A percentile compares a stretch with the other conserved stretches of the same genome.
Conservation (phyloP, 2,113 vertebrate genomes). For the Calidris pugnax region DNA sequence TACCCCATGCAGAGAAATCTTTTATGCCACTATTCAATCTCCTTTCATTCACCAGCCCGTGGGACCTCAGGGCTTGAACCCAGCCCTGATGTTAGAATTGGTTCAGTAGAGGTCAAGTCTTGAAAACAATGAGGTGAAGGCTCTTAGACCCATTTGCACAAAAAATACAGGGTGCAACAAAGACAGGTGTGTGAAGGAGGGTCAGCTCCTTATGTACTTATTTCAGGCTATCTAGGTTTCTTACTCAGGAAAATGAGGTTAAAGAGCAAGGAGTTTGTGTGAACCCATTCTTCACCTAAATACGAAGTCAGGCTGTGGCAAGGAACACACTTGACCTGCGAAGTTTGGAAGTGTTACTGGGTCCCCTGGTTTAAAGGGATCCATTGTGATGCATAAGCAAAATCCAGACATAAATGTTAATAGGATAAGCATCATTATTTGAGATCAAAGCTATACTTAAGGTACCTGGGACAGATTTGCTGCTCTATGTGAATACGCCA, state of each 20-base stretch:
- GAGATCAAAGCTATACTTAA: constrained; percentile 30
- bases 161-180: background rate
- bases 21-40: background rate
- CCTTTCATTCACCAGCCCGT: background rate
- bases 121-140: background rate
- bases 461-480: constrained; percentile 1
- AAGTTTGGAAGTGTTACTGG: background rate
- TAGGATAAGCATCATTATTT: constrained; percentile 43
- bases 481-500: constrained; percentile 7
- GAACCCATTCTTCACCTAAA: too few relatives aligned
- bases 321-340: background rate
- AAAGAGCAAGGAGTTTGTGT: background rate
- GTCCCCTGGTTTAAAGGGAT: background rate
- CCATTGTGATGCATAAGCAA: constrained; percentile 23
- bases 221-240: background rate
- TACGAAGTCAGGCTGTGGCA: background rate
- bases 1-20: background rate
- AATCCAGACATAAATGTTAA: constrained; percentile 42
- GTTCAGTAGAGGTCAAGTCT: background rate
- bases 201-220: background rate
- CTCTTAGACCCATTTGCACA: background rate
- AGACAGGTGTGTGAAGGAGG: background rate
- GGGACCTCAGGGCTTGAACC: background rate
- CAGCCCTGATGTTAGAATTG: rapidly evolving
- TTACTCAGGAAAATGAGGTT: background rate